Percentiles rank a stretch among this genome's conserved stretches.
These are phyloP conservation scores for Alsophila aescularia DNA, from an alignment of 2,888 invertebrate species.

Conservation along the genomic window DNA sequence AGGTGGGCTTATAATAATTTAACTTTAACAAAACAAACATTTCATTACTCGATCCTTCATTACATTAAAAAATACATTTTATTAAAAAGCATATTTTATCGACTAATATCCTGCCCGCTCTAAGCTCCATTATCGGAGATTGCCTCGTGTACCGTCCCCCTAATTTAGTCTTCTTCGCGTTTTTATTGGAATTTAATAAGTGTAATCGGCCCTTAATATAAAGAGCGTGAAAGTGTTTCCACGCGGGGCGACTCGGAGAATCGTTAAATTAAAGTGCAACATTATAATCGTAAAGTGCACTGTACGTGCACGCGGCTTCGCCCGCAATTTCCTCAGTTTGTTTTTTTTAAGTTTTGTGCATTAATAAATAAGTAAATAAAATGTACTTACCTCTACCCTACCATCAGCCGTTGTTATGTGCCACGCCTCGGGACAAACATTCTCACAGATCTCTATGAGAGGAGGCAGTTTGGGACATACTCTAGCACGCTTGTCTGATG, in stretches of 20 bases:
- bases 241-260: background rate
- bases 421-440: too few species aligned
- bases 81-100: background rate
- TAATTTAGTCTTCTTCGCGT: conserved; percentile 21
- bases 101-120: background rate
- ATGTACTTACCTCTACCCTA: too few species aligned
- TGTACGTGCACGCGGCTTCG: background rate
- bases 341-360: too few species aligned
- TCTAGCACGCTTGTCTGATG: too few species aligned
- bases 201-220: conserved; percentile 25
- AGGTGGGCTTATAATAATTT: too few species aligned
- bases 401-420: too few species aligned
- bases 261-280: background rate
- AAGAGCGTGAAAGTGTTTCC: conserved; percentile 26
- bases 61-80: conserved; percentile 3
- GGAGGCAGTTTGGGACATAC: too few species aligned
- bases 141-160: conserved; percentile 23
- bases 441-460: too few species aligned
- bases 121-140: conserved; percentile 4
- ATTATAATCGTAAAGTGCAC: background rate
- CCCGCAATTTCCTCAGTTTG: too few species aligned
- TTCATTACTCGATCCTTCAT: too few species aligned
- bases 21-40: too few species aligned
- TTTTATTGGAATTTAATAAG: conserved; percentile 34
- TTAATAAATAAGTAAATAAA: too few species aligned